Evolutionary conservation across 1,140 invertebrate genomes (phyloP), one percentile per base, ranked within the genome.

Genomic region (Thalassaphorura encarpata): DNA sequence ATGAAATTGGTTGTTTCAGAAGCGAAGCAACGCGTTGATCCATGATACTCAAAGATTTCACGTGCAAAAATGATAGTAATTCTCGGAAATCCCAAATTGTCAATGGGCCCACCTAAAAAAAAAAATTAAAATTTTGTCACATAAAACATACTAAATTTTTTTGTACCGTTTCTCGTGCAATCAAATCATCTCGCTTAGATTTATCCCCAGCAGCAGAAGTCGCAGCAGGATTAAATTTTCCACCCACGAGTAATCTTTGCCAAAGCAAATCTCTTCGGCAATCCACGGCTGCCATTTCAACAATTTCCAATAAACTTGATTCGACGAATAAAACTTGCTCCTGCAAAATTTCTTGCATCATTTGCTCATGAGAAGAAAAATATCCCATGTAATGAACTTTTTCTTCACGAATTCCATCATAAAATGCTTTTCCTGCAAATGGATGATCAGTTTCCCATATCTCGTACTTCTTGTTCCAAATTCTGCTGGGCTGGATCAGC

Each of bases 301-400:
- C 78, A 75, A 86, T 82, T 36, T 76, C 72, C 16, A 70, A 72
- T 33, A 87, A 81, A 58, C 80, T 76, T 24, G 72, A 74, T 63
- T 76, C 75, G 0, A 80, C 81, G 2, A 70, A 71, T 2, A 75
- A 63, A 2, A 80, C 79, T 66, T 84, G 80, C 18, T 80, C 74
- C 56, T 75, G 69, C 19, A 87, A 79, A 18, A 84, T 70, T 54
- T 80, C 72, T 56, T 85, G 81, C 80, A 87, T 82, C 2, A 81
- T 66, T 60, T 84, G 78, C 63, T 86, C 83, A 62, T 86, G 83
- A 0, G 78, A 80, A 18, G 83, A 85, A 67, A 83, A 85, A 64
- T 84, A 86, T 2, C 83, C 83, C 13, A 85, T 70, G 69, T 86
- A 85, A 71, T 83, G 83, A 2, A 85, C 77, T 13, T 76, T 78